Conservation (phyloP, 2,797 vertebrate genomes). For the Emys orbicularis region DNA sequence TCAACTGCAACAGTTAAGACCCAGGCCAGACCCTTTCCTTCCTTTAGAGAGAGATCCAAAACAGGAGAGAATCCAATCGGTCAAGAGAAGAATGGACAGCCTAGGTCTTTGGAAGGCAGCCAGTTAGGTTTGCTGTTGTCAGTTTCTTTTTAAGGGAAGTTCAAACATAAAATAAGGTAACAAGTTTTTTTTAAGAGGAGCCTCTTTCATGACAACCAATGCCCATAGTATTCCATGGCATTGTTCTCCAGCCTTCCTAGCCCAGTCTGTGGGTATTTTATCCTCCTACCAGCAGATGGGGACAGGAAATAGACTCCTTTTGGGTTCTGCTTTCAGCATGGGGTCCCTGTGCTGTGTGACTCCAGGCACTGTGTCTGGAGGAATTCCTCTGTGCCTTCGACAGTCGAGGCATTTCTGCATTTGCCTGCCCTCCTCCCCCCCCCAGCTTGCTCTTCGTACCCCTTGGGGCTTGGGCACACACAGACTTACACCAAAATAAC, state of each 20-base stretch:
- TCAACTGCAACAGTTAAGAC: neutral
- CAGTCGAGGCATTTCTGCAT: accelerated
- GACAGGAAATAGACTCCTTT: neutral
- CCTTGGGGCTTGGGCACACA: accelerated
- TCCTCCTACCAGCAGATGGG: neutral
- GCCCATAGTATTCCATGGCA: neutral
- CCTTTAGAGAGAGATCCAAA: neutral
- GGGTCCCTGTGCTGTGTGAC: neutral
- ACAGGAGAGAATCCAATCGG: accelerated
- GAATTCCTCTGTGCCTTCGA: neutral
- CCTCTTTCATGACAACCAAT: neutral
- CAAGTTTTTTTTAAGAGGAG: neutral
- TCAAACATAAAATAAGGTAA: neutral
- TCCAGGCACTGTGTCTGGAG: neutral
- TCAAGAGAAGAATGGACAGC: neutral
- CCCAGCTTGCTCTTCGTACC: neutral
- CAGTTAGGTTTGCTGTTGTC: neutral
- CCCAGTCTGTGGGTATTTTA: neutral
- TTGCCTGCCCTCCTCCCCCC: neutral
- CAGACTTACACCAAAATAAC: neutral
- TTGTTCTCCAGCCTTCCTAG: neutral
- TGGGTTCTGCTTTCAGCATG: neutral
- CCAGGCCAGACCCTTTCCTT: accelerated
- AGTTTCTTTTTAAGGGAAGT: neutral
- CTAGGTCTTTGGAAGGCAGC: neutral